Conservation (phyloP, 2,113 vertebrate species). For the Piaya cayana region DNA sequence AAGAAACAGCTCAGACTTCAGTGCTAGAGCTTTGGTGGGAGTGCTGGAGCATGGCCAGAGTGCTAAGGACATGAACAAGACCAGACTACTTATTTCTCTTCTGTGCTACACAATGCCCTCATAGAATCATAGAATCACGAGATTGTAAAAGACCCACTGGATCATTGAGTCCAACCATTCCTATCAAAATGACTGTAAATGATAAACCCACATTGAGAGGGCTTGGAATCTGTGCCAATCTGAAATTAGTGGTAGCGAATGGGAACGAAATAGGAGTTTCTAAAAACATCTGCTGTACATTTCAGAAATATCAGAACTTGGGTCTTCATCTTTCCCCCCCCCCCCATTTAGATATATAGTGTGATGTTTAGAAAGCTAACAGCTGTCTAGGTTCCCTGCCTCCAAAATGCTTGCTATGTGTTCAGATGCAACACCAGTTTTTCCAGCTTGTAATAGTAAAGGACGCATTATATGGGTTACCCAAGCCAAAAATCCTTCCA, state of each 20-base stretch:
- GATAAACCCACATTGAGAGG: rapidly evolving
- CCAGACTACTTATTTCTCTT: rapidly evolving
- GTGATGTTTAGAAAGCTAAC: neutral
- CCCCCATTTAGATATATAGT: neutral
- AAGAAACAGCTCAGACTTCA: neutral
- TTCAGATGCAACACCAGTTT: neutral
- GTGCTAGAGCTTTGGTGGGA: neutral
- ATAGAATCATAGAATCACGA: no score
- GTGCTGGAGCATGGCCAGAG: neutral
- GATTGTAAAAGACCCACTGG: no score
- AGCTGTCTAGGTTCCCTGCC: neutral
- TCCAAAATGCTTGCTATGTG: neutral
- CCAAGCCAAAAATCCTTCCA: neutral
- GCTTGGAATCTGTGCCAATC: neutral
- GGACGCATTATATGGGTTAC: neutral
- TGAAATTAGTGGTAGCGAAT: neutral
- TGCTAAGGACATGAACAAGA: neutral
- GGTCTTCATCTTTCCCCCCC: neutral
- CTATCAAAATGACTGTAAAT: rapidly evolving
- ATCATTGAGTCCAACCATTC: no score
- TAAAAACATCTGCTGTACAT: neutral
- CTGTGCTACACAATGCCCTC: neutral
- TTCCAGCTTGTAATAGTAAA: neutral
- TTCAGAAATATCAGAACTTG: neutral
- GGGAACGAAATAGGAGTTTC: neutral